phyloP scores from a whole-genome alignment of 2,888 invertebrate species.

The Tubulanus polymorphus region DNA sequence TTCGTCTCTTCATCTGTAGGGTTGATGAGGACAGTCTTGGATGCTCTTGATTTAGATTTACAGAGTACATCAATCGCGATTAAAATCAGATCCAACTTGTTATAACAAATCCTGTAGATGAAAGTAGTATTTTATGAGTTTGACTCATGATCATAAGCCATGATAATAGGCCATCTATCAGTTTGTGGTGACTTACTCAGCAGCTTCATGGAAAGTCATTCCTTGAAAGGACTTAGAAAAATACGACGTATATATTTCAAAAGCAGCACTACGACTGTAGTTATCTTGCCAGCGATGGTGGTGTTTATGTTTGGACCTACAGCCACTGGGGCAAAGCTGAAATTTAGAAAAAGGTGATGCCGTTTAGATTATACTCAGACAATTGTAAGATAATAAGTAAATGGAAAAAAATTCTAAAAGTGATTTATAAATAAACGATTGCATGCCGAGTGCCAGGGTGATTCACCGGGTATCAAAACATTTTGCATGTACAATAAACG shows the following conservation, averaged over 20 bases:
- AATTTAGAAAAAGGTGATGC: too few relatives aligned
- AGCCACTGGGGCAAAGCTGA: too few relatives aligned
- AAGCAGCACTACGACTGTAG: not conserved
- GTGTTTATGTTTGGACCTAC: too few relatives aligned
- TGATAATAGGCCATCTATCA: too few relatives aligned
- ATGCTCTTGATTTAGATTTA: not conserved
- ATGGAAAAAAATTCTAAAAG: too few relatives aligned
- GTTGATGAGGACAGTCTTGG: not conserved
- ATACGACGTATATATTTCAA: not conserved
- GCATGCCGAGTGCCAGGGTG: too few relatives aligned
- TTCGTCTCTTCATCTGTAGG: not conserved
- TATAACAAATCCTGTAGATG: not conserved
- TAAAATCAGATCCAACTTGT: not conserved
- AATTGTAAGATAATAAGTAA: too few relatives aligned
- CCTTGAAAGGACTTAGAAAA: not conserved
- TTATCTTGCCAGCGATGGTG: not conserved
- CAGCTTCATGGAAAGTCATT: not conserved
- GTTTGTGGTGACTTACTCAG: not conserved
- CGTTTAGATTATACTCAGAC: too few relatives aligned
- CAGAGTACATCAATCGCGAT: not conserved
- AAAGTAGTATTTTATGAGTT: not conserved
- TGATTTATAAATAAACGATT: too few relatives aligned
- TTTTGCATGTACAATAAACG: too few relatives aligned
- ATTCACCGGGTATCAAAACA: too few relatives aligned
- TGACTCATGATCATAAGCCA: too few relatives aligned